Percentiles rank a stretch among this genome's conserved stretches.
phyloP scores from a whole-genome alignment of 2,888 invertebrate genomes.

The Rhimphoctona megacephalus region DNA sequence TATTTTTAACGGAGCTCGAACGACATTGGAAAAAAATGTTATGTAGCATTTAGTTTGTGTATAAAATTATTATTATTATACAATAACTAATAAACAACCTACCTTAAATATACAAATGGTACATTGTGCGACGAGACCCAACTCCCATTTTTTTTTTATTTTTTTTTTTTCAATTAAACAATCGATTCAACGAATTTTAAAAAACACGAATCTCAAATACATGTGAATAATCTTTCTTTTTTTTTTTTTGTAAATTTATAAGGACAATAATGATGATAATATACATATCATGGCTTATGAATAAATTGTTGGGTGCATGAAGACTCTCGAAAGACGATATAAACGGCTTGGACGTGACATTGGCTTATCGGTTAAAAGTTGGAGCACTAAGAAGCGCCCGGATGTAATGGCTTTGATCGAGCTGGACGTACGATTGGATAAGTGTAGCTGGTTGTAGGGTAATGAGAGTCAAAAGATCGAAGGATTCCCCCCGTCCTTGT shows the following conservation, averaged over 20 bases:
- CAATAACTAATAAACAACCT: slow-evolving; percentile 48
- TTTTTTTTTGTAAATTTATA: slow-evolving; percentile 28
- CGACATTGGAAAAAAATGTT: slow-evolving; percentile 79
- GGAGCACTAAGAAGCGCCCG: no score
- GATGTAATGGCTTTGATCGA: background rate
- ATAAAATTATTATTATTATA: slow-evolving; percentile 77
- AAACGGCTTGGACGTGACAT: background rate
- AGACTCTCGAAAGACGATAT: background rate
- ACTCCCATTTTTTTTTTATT: background rate
- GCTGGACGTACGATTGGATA: background rate
- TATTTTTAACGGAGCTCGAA: slow-evolving; percentile 72
- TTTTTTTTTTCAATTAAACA: background rate
- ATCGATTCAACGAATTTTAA: background rate
- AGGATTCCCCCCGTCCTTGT: background rate
- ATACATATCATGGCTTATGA: slow-evolving; percentile 34
- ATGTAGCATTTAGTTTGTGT: slow-evolving; percentile 82
- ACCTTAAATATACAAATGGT: slow-evolving; percentile 51
- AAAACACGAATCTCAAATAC: background rate
- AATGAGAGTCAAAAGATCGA: background rate
- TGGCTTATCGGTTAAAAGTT: background rate
- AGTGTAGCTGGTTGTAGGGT: background rate
- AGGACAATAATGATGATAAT: slow-evolving; percentile 37
- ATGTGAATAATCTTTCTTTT: background rate
- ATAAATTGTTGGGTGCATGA: background rate
- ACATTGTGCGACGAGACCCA: background rate